These are phyloP conservation scores for Monopterus albus DNA, from an alignment of 2,113 vertebrate genomes.

Conservation along the genomic window DNA sequence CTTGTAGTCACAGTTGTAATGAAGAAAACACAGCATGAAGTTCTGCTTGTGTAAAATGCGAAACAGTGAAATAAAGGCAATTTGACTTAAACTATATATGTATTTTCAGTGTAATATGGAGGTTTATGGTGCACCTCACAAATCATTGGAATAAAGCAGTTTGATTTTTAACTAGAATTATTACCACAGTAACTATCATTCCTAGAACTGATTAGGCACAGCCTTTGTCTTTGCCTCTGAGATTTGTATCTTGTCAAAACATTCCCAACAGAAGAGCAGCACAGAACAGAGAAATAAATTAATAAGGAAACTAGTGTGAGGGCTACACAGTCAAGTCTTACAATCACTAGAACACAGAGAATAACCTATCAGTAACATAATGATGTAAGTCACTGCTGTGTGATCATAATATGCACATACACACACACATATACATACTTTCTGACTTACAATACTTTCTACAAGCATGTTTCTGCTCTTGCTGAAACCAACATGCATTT, in stretches of 20 bases:
- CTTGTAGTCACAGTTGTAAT: neutral
- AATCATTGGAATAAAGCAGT: neutral
- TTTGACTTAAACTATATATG: no score
- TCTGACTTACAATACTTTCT: slow-evolving; percentile 32
- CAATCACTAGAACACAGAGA: slow-evolving; percentile 39
- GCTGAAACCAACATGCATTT: neutral
- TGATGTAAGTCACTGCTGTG: slow-evolving; percentile 19
- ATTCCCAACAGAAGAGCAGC: slow-evolving; percentile 26
- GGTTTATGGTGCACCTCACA: neutral
- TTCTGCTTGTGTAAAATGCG: neutral
- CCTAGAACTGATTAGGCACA: slow-evolving; percentile 25
- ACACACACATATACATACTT: no score
- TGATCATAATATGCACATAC: slow-evolving; percentile 4
- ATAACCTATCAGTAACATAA: slow-evolving; percentile 34
- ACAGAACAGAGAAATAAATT: slow-evolving; percentile 17
- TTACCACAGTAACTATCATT: slow-evolving; percentile 23
- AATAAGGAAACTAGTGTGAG: slow-evolving; percentile 40
- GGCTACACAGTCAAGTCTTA: slow-evolving; percentile 18
- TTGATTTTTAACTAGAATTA: slow-evolving; percentile 17
- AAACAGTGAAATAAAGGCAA: no score
- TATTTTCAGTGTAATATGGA: no score
- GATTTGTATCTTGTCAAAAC: slow-evolving; percentile 44
- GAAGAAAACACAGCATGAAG: slow-evolving; percentile 2
- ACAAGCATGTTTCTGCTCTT: slow-evolving; percentile 13
- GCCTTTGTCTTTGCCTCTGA: slow-evolving; percentile 22